Evolutionary conservation across 2,888 invertebrate species (phyloP), one percentile per base, ranked within the genome.

Genomic region (Selenia dentaria): DNA sequence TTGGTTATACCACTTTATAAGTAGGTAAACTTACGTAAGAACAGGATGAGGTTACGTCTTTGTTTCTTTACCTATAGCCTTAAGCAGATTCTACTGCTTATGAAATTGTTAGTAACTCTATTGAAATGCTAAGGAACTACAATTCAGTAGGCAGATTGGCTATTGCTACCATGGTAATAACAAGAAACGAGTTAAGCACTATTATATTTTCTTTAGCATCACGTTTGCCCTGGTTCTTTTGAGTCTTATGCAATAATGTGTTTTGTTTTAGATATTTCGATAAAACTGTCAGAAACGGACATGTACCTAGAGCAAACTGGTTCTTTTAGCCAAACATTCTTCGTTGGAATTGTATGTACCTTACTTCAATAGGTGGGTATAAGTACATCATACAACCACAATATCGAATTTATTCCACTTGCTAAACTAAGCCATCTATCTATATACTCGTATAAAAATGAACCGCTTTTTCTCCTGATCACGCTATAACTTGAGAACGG

Each of bases 1-100:
- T 51, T 47, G 27, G 32, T 45, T 18, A 18, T 18, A 18, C 18
- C 18, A 1, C 18, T 18, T 18, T 48, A 48, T 46, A 33, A 25
- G 46, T n/a, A n/a, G n/a, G n/a, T 24, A 52, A 44, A 29, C 34
- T 51, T 51, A 51, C 35, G 26, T 51, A 51, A 51, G 26, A 37
- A 25, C 47, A 48, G 50, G 50, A 51, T 51, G 41, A 45, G 34
- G 45, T 42, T 45, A 36, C 37, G 46, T 36, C 59, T 59, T 59
- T 59, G 59, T 59, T 56, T 52, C 56, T 54, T 59, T 54, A 59
- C 59, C 59, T 56, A 59, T 54, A 59, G 59, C 59, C 56, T 47
- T 40, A 37, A 52, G 59, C 56, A 48, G 50, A 50, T 56, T 41
- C 56, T 56, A 44, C 47, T 39, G 40, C 41, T 48, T 44, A 40